A percentile compares a stretch with the other conserved stretches of the same genome.
These are phyloP conservation scores for Mythimna lalbum DNA, from an alignment of 2,888 invertebrate species.

Conservation along the genomic window DNA sequence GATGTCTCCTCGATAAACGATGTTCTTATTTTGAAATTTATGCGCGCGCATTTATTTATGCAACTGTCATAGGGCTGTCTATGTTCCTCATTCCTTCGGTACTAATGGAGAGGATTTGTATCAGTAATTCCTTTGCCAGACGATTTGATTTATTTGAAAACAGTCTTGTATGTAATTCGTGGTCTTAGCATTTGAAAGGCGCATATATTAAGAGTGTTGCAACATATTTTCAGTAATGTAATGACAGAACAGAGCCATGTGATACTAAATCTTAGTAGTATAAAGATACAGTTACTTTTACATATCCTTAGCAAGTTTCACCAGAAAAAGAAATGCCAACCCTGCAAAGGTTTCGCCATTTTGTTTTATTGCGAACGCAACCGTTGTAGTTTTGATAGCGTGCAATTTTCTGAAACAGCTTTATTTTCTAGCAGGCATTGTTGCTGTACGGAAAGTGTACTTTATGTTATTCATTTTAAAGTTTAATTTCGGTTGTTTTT, in stretches of 20 bases:
- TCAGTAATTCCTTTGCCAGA: slow-evolving; percentile 44
- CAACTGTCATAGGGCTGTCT: slow-evolving; percentile 67
- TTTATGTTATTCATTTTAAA: slow-evolving; percentile 58
- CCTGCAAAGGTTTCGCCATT: slow-evolving; percentile 73
- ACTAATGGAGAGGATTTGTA: slow-evolving; percentile 49
- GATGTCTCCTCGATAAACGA: slow-evolving; percentile 70
- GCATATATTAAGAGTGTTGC: slow-evolving; percentile 1
- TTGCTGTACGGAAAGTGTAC: slow-evolving; percentile 53
- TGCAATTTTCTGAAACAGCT: slow-evolving; percentile 80
- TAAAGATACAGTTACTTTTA: neutral
- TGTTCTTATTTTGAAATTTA: slow-evolving; percentile 83
- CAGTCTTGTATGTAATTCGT: slow-evolving; percentile 28
- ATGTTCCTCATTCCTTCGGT: slow-evolving; percentile 53
- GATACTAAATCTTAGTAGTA: slow-evolving; percentile 1
- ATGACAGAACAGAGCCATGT: neutral
- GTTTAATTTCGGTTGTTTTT: slow-evolving; percentile 67
- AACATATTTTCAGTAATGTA: slow-evolving; percentile 19
- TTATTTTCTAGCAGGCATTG: slow-evolving; percentile 81
- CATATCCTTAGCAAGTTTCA: neutral
- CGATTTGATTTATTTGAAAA: slow-evolving; percentile 46
- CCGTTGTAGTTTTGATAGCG: slow-evolving; percentile 73
- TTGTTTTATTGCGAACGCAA: slow-evolving; percentile 83
- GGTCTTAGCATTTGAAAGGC: slow-evolving; percentile 43
- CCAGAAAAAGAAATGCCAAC: slow-evolving; percentile 53
- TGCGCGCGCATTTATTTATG: slow-evolving; percentile 74